A percentile compares a stretch with the other conserved stretches of the same genome.
Evolutionary conservation across 2,888 invertebrate genomes (phyloP).

Genomic region (Drosophila mettleri): DNA sequence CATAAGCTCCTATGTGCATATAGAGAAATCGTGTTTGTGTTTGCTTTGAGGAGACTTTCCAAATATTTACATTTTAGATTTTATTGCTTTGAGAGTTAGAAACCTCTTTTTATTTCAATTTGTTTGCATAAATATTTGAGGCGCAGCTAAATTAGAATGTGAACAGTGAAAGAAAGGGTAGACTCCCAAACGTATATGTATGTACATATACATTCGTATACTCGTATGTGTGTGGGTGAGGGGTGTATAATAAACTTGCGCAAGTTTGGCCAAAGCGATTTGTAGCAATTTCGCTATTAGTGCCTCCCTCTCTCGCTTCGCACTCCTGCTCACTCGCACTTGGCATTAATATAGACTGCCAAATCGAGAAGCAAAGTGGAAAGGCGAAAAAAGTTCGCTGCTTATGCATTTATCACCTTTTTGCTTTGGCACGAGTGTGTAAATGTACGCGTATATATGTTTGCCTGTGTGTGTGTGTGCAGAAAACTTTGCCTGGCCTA

Average conservation of each 20-base stretch:
- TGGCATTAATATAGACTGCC: conserved; percentile 11
- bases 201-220: conserved; percentile 13
- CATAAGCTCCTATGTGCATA: too few species aligned
- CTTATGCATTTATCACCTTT: conserved; percentile 82
- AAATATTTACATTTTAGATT: conserved; percentile 61
- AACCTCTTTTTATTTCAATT: conserved; percentile 82
- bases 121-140: conserved; percentile 83
- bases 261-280: conserved; percentile 82
- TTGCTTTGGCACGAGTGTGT: conserved; percentile 38
- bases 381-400: conserved; percentile 72
- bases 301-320: conserved; percentile 17
- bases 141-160: conserved; percentile 75
- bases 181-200: conserved; percentile 20
- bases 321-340: conserved; percentile 6
- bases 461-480: conserved; percentile 34
- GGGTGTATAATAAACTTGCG: conserved; percentile 73
- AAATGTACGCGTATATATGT: conserved; percentile 7
- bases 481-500: conserved; percentile 76
- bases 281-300: conserved; percentile 82
- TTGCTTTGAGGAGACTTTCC: conserved; percentile 24
- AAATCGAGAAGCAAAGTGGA: conserved; percentile 57
- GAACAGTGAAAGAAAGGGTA: conserved; percentile 55
- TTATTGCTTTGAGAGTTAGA: conserved; percentile 69
- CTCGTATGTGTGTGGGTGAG: conserved; percentile 32
- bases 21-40: not conserved